Conservation (phyloP, 2,113 vertebrate species). For the Ptilorrhoa leucosticta region DNA sequence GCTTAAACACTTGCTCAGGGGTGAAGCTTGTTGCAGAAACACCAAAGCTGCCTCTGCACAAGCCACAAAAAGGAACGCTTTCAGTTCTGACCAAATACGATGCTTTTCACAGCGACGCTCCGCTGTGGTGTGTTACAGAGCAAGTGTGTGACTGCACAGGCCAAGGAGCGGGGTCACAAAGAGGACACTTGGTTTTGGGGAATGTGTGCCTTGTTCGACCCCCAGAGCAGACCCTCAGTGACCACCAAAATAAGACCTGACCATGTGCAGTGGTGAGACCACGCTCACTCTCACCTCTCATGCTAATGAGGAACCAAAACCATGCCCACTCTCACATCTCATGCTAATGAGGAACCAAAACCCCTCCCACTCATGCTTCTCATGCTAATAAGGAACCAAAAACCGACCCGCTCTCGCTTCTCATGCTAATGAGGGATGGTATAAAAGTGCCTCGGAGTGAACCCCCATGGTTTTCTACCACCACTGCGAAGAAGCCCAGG, state of each 20-base stretch:
- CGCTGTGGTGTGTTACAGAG: fast-evolving
- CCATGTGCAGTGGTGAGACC: neutral
- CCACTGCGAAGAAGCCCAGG: neutral
- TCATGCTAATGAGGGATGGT: neutral
- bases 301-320: neutral
- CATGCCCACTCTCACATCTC: neutral
- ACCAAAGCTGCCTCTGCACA: neutral
- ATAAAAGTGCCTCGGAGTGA: neutral
- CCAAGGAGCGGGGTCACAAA: neutral
- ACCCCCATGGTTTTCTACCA: fast-evolving
- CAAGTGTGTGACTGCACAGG: neutral
- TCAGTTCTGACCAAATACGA: neutral
- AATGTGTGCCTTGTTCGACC: neutral
- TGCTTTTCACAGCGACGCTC: neutral
- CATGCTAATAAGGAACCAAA: neutral
- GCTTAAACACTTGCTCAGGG: neutral
- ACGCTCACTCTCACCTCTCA: neutral
- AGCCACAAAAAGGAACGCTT: neutral
- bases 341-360: neutral
- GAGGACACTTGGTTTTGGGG: neutral
- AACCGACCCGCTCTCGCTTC: too few relatives aligned
- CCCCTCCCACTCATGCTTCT: neutral
- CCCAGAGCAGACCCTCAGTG: neutral
- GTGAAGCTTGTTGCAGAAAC: neutral
- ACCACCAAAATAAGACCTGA: too few relatives aligned